These are phyloP conservation scores for Panthera leo DNA, from an alignment of 2,113 vertebrate species.

Conservation along the genomic window DNA sequence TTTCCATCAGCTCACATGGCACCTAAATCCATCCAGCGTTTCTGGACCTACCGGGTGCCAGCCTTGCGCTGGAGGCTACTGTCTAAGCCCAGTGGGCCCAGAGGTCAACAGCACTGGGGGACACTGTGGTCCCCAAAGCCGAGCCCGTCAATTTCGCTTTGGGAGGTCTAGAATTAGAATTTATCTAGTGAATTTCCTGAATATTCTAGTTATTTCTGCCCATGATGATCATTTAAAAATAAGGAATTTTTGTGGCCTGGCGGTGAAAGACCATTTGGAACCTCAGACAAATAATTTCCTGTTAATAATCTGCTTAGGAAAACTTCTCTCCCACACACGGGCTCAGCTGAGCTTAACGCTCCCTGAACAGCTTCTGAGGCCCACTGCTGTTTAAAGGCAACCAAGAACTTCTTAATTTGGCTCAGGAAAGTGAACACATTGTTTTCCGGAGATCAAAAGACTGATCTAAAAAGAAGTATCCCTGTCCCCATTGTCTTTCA, in stretches of 20 bases:
- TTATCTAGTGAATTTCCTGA: neutral
- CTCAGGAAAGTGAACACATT: conserved; percentile 57
- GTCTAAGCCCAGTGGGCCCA: neutral
- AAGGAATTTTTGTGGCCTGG: conserved; percentile 10
- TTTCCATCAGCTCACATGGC: neutral
- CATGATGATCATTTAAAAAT: conserved; percentile 19
- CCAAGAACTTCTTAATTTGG: neutral
- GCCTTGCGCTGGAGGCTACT: neutral
- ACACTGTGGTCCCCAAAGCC: neutral
- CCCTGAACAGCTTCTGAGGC: conserved; percentile 48
- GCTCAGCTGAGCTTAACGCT: neutral
- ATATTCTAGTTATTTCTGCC: conserved; percentile 4
- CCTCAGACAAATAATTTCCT: conserved; percentile 64
- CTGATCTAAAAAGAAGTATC: conserved; percentile 2
- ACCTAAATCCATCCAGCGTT: neutral
- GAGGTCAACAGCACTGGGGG: neutral
- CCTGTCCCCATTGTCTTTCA: neutral
- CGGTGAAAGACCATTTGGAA: conserved; percentile 53
- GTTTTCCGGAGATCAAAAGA: conserved; percentile 57
- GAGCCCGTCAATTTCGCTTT: neutral
- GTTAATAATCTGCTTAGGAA: conserved; percentile 65
- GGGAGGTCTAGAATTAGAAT: neutral
- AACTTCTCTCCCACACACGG: conserved; percentile 53
- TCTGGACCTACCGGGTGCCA: neutral
- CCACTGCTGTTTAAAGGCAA: conserved; percentile 27